Percentiles rank a stretch among this genome's conserved stretches.
These are phyloP conservation scores for Leucopternis melanops DNA, from an alignment of 2,113 vertebrate species.

Conservation along the genomic window DNA sequence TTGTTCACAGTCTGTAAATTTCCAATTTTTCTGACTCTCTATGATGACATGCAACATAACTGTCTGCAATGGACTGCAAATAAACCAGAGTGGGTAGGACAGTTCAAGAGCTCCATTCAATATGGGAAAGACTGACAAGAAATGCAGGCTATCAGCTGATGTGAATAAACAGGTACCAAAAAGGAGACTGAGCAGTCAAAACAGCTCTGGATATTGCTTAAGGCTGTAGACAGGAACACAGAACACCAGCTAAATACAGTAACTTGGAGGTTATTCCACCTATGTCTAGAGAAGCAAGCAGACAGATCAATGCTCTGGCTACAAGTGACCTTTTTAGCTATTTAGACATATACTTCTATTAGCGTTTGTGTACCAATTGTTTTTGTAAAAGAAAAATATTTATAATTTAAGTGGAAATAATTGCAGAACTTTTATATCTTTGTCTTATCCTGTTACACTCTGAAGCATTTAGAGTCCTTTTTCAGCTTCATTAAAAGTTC, in stretches of 20 bases:
- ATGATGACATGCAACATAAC: background rate
- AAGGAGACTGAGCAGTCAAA: background rate
- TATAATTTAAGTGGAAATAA: background rate
- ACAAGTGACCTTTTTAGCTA: slow-evolving; percentile 20
- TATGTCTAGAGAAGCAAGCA: background rate
- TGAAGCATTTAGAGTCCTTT: background rate
- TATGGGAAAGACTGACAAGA: background rate
- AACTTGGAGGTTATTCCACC: background rate
- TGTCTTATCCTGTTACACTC: background rate
- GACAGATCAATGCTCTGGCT: slow-evolving; percentile 42
- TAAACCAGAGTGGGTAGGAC: background rate
- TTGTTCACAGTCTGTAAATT: background rate
- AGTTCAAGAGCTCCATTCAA: background rate
- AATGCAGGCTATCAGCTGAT: background rate
- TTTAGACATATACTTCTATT: background rate
- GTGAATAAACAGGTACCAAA: background rate
- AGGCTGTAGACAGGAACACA: background rate
- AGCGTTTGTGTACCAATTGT: background rate
- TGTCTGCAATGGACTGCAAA: background rate
- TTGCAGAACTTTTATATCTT: background rate
- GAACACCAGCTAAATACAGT: background rate
- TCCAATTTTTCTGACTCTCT: background rate
- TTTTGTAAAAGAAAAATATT: background rate
- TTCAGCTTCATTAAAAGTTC: background rate
- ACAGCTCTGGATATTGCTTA: background rate